Conservation (phyloP, 2,888 invertebrate genomes). For the Tetanocera ferruginea region DNA sequence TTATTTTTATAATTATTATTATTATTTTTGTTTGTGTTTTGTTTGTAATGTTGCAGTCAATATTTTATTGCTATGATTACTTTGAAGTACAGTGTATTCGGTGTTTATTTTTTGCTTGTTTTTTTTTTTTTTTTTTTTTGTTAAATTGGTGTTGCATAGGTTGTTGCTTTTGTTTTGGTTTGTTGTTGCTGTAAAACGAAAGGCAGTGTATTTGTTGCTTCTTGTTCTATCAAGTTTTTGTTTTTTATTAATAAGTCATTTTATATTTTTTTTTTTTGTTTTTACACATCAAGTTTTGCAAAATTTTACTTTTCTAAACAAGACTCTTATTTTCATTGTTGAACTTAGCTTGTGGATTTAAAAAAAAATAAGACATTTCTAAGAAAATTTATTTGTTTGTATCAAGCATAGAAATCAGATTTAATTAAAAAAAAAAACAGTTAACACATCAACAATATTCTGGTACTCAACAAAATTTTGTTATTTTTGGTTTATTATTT, state of each 20-base stretch:
- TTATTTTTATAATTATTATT: slow-evolving; percentile 23
- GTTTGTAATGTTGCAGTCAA: neutral
- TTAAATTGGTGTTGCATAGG: slow-evolving; percentile 2
- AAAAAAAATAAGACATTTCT: slow-evolving; percentile 55
- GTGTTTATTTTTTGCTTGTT: slow-evolving; percentile 13
- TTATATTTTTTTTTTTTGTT: too few relatives aligned
- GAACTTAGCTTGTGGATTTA: slow-evolving; percentile 17
- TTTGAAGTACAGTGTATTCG: slow-evolving; percentile 30
- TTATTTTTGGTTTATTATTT: slow-evolving; percentile 50
- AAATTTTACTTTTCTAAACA: slow-evolving; percentile 20
- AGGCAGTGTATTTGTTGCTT: slow-evolving; percentile 44
- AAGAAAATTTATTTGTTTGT: slow-evolving; percentile 20
- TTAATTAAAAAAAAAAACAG: neutral
- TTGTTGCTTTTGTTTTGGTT: neutral
- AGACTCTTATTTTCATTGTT: slow-evolving; percentile 31
- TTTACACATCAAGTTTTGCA: slow-evolving; percentile 16
- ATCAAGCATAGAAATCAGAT: slow-evolving; percentile 13
- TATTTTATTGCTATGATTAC: slow-evolving; percentile 57
- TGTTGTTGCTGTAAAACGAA: slow-evolving; percentile 39
- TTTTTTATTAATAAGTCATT: slow-evolving; percentile 31
- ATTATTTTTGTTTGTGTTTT: slow-evolving; percentile 22
- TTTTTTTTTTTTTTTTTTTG: neutral
- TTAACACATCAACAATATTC: neutral
- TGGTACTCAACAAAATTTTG: slow-evolving; percentile 34
- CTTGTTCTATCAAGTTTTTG: slow-evolving; percentile 35